Evolutionary conservation across 2,797 vertebrate genomes (phyloP).

Genomic region (Gephyroberyx darwinii): DNA sequence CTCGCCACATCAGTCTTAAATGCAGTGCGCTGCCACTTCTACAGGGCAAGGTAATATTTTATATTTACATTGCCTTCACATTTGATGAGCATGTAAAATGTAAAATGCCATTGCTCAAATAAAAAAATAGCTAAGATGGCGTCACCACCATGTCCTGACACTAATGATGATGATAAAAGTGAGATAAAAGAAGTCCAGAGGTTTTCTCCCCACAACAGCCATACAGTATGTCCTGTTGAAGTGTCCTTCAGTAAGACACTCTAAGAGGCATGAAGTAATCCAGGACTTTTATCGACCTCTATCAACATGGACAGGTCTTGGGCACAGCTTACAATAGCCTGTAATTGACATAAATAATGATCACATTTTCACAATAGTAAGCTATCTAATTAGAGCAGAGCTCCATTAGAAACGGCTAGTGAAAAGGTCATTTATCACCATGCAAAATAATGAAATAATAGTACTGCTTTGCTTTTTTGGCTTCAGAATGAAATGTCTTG

Average conservation of each 20-base stretch:
- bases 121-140: slow-evolving; percentile 56
- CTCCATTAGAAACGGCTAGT: slow-evolving; percentile 43
- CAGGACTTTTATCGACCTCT: slow-evolving; percentile 47
- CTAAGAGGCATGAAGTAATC: slow-evolving; percentile 4
- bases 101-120: slow-evolving; percentile 67
- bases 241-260: slow-evolving; percentile 20
- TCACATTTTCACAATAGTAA: slow-evolving; percentile 18
- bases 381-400: background rate
- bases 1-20: slow-evolving; percentile 70
- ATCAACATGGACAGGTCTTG: slow-evolving; percentile 41
- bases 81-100: slow-evolving; percentile 68
- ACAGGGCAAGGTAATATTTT: slow-evolving; percentile 55
- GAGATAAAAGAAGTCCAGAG: slow-evolving; percentile 8
- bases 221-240: slow-evolving; percentile 17
- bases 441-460: background rate
- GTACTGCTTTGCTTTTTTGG: slow-evolving; percentile 15
- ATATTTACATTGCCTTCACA: slow-evolving; percentile 58
- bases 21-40: slow-evolving; percentile 53
- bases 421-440: slow-evolving; percentile 10
- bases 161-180: slow-evolving; percentile 48
- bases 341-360: slow-evolving; percentile 20
- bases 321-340: slow-evolving; percentile 26
- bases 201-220: slow-evolving; percentile 15
- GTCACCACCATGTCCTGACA: slow-evolving; percentile 44
- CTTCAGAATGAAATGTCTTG: slow-evolving; percentile 12